These are phyloP conservation scores for Symphodus melops DNA, from an alignment of 2,113 vertebrate genomes.

Conservation along the genomic window DNA sequence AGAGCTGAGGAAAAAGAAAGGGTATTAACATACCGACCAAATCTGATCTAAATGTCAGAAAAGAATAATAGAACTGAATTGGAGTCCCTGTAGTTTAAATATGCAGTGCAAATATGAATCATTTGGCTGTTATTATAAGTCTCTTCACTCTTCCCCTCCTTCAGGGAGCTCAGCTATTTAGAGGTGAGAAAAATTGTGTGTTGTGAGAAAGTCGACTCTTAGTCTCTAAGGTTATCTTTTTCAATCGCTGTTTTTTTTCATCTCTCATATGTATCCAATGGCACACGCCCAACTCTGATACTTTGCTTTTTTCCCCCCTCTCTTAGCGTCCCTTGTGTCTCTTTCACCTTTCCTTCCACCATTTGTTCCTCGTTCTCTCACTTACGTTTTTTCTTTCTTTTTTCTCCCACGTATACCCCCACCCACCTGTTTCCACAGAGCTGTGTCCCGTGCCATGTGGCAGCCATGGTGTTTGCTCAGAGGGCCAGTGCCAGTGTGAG, in stretches of 20 bases:
- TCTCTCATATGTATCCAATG: constrained; percentile 52
- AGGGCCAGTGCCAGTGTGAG: constrained; percentile 93
- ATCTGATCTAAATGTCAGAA: constrained; percentile 78
- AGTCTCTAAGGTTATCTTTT: constrained; percentile 61
- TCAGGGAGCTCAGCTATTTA: constrained; percentile 73
- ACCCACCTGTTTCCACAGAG: constrained; percentile 82
- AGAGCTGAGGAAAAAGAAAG: constrained; percentile 42
- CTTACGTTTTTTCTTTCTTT: constrained; percentile 44
- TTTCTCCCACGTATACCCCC: constrained; percentile 47
- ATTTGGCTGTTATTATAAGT: constrained; percentile 73
- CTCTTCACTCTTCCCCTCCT: constrained; percentile 67
- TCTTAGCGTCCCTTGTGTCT: constrained; percentile 30
- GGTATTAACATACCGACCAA: constrained; percentile 64
- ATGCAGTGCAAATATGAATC: constrained; percentile 76
- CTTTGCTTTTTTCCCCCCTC: constrained; percentile 2
- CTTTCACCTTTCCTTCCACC: constrained; percentile 39
- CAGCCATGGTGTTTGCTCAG: constrained; percentile 91
- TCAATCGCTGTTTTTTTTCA: constrained; percentile 34
- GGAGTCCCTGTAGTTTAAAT: constrained; percentile 75
- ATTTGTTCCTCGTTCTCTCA: constrained; percentile 28
- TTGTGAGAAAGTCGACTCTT: constrained; percentile 66
- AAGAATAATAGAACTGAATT: constrained; percentile 67
- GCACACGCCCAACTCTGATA: constrained; percentile 42
- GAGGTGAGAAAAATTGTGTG: constrained; percentile 69
- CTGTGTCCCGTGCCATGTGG: constrained; percentile 94